Base-by-base conservation (phyloP, 1,140 invertebrate species). In the Bombus sylvicola region DNA sequence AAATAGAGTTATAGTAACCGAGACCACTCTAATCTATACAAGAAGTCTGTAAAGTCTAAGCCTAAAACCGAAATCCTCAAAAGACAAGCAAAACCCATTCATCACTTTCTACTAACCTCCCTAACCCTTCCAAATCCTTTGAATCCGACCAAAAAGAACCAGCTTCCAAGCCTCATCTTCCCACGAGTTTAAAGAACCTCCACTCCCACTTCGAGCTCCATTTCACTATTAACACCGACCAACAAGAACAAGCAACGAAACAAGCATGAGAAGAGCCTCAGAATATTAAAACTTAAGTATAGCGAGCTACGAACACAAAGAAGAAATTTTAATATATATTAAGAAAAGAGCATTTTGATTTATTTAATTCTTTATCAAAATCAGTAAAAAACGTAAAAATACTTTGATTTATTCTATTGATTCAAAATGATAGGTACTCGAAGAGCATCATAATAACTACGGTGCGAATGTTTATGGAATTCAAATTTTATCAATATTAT, bases 151-250 rank as follows among this genome's bases (percentile, higher is more conserved):
- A 31, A 73, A 25, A 73, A 22, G 13, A 43, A 43, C 39, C 28
- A 39, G 18, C 47, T 53, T 53, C 47, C 47, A 53, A 53, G 47
- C 34, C 37, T n/a, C 25, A 31, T 37, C 71, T 73, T 73, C 71
- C 71, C 71, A 73, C 39, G 41, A 73, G 71, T 41, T 43, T 8
- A 18, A 73, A n/a, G 31, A n/a, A 37, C 74, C 74, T 57, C 47
- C 53, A n/a, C 34, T 57, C 53, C 53, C 34, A 76, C n/a, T 4
- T 5, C 18, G 6, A 47, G 10, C 43, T 53, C n/a, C 73, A 34
- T 34, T 57, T 53, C 69, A 8, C 37, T 71, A 71, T 71, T 39
- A 41, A 3, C 8, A 39, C 34, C 37, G 15, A 39, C 15, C 12
- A 39, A 37, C 22, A 69, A 9, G 25, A 3, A 5, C 8, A 28